These are phyloP conservation scores for Nomada ruficornis DNA, from an alignment of 2,888 invertebrate genomes.

Conservation along the genomic window DNA sequence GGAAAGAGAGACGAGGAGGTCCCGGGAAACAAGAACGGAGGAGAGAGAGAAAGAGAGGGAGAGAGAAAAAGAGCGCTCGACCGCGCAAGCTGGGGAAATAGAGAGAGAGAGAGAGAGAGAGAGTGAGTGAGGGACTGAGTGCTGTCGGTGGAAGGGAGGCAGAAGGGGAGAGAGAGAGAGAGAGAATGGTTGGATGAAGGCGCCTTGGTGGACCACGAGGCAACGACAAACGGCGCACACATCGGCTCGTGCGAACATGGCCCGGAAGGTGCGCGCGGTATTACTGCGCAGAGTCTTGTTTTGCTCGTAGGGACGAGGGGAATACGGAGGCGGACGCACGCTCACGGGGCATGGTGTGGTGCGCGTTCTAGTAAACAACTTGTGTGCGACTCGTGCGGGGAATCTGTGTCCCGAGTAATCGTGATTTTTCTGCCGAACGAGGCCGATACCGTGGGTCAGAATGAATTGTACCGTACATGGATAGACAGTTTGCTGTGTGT, in stretches of 20 bases:
- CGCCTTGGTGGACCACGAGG: constrained; percentile 58
- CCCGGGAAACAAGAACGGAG: constrained; percentile 23
- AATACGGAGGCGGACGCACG: constrained; percentile 70
- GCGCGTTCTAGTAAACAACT: constrained; percentile 84
- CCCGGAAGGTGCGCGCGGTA: constrained; percentile 80
- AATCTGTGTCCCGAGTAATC: constrained; percentile 72
- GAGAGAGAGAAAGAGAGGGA: background rate
- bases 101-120: background rate
- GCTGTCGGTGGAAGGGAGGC: background rate
- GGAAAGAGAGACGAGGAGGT: constrained; percentile 5
- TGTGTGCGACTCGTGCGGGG: constrained; percentile 80
- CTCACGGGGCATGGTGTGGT: constrained; percentile 80
- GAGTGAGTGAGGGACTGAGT: background rate
- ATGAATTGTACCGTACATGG: constrained; percentile 37
- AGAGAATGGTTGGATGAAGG: constrained; percentile 21
- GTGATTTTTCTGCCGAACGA: constrained; percentile 71
- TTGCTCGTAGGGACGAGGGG: constrained; percentile 74
- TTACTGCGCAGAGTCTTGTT: constrained; percentile 82
- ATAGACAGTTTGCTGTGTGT: constrained; percentile 12
- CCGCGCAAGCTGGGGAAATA: background rate
- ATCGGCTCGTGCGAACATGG: constrained; percentile 75
- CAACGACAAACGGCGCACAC: constrained; percentile 56
- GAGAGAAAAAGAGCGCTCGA: constrained; percentile 1
- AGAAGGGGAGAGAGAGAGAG: background rate
- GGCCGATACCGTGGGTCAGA: constrained; percentile 31